Evolutionary conservation across 2,113 vertebrate species (phyloP).

Genomic region (Isurus oxyrinchus): DNA sequence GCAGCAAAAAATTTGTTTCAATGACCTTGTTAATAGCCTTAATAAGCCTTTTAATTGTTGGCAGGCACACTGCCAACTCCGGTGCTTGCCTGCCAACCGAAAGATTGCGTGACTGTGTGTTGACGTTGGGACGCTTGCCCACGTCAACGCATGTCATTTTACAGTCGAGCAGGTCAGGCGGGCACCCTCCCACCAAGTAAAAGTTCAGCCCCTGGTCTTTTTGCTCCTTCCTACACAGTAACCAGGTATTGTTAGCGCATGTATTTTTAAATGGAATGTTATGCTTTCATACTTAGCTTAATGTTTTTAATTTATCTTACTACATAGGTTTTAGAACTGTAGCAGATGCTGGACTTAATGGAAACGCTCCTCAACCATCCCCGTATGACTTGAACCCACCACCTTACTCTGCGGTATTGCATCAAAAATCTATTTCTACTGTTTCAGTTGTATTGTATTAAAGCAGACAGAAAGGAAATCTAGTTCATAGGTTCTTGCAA

Average conservation of each 20-base stretch:
- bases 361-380: neutral
- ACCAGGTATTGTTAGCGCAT: neutral
- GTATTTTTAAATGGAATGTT: neutral
- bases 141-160: too few relatives aligned
- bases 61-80: too few relatives aligned
- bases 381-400: neutral
- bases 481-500: neutral
- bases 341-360: neutral
- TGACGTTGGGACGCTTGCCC: too few relatives aligned
- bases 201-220: too few relatives aligned
- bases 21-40: too few relatives aligned
- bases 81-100: too few relatives aligned
- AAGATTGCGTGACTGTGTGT: too few relatives aligned
- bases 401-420: neutral
- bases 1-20: too few relatives aligned
- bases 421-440: constrained; percentile 5
- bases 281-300: neutral
- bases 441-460: neutral
- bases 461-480: neutral
- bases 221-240: neutral
- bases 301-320: neutral
- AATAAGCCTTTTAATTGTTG: too few relatives aligned
- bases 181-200: too few relatives aligned
- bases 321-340: neutral
- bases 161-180: too few relatives aligned